Conservation (phyloP, 2,888 invertebrate species). For the Rhabditoides inermis region DNA sequence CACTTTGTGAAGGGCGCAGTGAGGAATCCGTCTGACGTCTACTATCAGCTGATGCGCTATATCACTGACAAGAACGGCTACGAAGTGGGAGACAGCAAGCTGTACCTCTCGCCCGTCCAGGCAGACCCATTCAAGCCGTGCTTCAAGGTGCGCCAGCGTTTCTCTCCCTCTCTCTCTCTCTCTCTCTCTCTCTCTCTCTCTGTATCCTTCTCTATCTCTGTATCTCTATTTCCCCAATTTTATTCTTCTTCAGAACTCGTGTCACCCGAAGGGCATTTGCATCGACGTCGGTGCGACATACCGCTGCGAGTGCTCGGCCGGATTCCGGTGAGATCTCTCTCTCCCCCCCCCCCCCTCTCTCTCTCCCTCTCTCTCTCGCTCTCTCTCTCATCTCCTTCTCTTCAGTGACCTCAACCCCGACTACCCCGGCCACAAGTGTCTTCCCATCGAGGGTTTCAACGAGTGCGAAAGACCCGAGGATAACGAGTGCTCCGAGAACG, state of each 20-base stretch:
- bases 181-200: slow-evolving; percentile 3
- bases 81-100: slow-evolving; percentile 47
- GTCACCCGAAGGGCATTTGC: slow-evolving; percentile 46
- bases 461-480: slow-evolving; percentile 46
- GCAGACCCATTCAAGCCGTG: slow-evolving; percentile 50
- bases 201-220: neutral
- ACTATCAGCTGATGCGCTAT: slow-evolving; percentile 42
- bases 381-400: no score
- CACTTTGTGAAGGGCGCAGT: slow-evolving; percentile 48
- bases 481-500: slow-evolving; percentile 39
- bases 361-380: no score
- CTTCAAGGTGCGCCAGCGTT: slow-evolving; percentile 30
- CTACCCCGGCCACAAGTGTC: slow-evolving; percentile 46
- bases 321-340: slow-evolving; percentile 43
- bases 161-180: neutral
- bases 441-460: slow-evolving; percentile 48
- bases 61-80: slow-evolving; percentile 43
- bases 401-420: slow-evolving; percentile 47
- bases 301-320: slow-evolving; percentile 44
- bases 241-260: slow-evolving; percentile 28
- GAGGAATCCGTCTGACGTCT: slow-evolving; percentile 45
- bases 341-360: slow-evolving; percentile 44
- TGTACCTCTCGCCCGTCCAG: slow-evolving; percentile 48
- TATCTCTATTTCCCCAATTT: slow-evolving; percentile 1
- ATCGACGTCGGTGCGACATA: slow-evolving; percentile 47